Evolutionary conservation across 1,140 invertebrate genomes (phyloP).

Genomic region (Patella vulgata): DNA sequence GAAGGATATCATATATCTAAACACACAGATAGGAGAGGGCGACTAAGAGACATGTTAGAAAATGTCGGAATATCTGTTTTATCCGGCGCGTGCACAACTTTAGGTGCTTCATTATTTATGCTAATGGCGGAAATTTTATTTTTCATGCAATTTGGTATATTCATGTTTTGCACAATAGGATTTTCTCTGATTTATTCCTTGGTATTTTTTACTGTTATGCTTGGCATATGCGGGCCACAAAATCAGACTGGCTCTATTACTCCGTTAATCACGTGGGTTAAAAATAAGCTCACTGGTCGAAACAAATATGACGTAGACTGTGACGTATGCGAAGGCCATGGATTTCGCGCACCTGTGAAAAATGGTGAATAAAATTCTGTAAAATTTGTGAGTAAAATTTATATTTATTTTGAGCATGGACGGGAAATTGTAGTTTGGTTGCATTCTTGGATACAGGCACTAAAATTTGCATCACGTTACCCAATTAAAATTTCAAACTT

Average conservation of each 20-base stretch:
- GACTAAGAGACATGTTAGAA: constrained; percentile 53
- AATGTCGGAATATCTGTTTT: constrained; percentile 54
- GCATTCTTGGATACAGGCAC: too few relatives aligned
- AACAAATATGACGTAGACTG: constrained; percentile 7
- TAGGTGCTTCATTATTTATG: constrained; percentile 55
- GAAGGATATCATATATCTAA: constrained; percentile 55
- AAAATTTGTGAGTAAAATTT: too few relatives aligned
- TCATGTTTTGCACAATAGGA: constrained; percentile 55
- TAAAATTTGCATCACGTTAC: too few relatives aligned
- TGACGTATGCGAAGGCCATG: constrained; percentile 15
- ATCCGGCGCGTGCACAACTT: constrained; percentile 51
- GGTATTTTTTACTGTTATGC: constrained; percentile 41
- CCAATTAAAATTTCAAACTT: too few relatives aligned
- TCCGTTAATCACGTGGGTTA: constrained; percentile 24
- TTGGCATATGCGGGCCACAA: constrained; percentile 50
- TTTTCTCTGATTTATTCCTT: constrained; percentile 55
- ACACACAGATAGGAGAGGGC: constrained; percentile 36
- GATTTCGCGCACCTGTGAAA: constrained; percentile 11
- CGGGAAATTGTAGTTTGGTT: too few relatives aligned
- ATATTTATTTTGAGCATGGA: too few relatives aligned
- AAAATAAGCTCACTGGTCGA: constrained; percentile 12
- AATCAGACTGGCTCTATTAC: constrained; percentile 37
- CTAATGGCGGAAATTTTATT: constrained; percentile 48
- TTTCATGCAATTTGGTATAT: constrained; percentile 55
- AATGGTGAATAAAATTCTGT: too few relatives aligned